Evolutionary conservation across 2,797 vertebrate species (phyloP).

Genomic region (Chloroceryle inda): DNA sequence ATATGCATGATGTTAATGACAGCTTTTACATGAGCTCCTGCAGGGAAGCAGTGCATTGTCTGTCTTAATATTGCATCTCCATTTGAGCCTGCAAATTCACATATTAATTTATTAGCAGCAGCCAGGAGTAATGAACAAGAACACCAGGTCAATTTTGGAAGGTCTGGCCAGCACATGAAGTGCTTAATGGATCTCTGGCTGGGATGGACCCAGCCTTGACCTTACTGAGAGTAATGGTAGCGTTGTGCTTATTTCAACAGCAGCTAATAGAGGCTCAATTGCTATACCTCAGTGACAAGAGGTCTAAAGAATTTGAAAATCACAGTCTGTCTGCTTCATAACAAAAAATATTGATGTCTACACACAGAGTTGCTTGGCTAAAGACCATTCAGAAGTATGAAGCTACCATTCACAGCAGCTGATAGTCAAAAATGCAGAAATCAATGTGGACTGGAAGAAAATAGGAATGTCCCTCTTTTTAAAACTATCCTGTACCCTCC

Average conservation of each 20-base stretch:
- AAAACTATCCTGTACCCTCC: not conserved
- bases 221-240: not conserved
- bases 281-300: not conserved
- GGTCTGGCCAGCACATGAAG: not conserved
- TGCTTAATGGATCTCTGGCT: not conserved
- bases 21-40: slow-evolving; percentile 58
- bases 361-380: not conserved
- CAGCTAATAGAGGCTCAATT: not conserved
- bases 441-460: not conserved
- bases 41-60: not conserved
- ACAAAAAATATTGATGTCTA: not conserved
- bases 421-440: not conserved
- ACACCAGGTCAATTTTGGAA: not conserved
- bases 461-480: not conserved
- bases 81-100: slow-evolving; percentile 27
- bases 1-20: slow-evolving; percentile 63
- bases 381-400: not conserved
- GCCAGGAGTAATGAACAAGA: slow-evolving; percentile 31
- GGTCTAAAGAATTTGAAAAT: not conserved
- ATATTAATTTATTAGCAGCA: slow-evolving; percentile 61
- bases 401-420: not conserved
- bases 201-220: not conserved
- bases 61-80: not conserved
- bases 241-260: slow-evolving; percentile 1
- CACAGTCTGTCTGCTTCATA: not conserved